A percentile compares a stretch with the other conserved stretches of the same genome.
Evolutionary conservation across 2,113 vertebrate genomes (phyloP).

Genomic region (Tyrannus savana): DNA sequence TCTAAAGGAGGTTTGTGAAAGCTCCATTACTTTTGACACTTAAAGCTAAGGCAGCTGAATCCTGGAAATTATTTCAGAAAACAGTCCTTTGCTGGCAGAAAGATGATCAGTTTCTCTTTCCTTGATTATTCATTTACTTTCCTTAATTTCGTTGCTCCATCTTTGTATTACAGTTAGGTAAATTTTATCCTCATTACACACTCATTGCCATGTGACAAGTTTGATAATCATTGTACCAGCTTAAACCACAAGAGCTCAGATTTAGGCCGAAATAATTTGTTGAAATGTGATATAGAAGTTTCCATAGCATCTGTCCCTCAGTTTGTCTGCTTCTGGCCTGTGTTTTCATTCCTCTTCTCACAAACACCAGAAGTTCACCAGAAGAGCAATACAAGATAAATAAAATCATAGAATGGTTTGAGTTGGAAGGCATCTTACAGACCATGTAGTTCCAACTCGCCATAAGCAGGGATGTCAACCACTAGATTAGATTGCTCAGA

Average conservation of each 20-base stretch:
- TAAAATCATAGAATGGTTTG: not conserved
- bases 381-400: not conserved
- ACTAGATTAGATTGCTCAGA: not conserved
- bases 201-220: not conserved
- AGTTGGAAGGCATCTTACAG: not conserved
- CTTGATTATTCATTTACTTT: not conserved
- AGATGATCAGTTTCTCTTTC: not conserved
- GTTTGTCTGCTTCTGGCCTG: not conserved
- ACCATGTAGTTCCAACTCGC: not conserved
- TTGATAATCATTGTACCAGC: not conserved
- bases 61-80: not conserved
- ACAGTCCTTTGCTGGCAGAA: not conserved
- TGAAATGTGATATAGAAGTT: not conserved
- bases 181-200: slow-evolving; percentile 2
- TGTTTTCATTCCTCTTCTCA: not conserved
- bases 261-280: not conserved
- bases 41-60: not conserved
- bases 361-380: not conserved
- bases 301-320: not conserved
- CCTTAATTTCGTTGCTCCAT: not conserved
- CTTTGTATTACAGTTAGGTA: not conserved
- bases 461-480: not conserved
- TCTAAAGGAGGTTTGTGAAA: not conserved
- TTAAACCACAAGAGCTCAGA: not conserved
- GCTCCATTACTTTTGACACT: not conserved